Evolutionary conservation across 2,888 invertebrate genomes (phyloP), one percentile per base, ranked within the genome.

Genomic region (Andrena trimmerana): DNA sequence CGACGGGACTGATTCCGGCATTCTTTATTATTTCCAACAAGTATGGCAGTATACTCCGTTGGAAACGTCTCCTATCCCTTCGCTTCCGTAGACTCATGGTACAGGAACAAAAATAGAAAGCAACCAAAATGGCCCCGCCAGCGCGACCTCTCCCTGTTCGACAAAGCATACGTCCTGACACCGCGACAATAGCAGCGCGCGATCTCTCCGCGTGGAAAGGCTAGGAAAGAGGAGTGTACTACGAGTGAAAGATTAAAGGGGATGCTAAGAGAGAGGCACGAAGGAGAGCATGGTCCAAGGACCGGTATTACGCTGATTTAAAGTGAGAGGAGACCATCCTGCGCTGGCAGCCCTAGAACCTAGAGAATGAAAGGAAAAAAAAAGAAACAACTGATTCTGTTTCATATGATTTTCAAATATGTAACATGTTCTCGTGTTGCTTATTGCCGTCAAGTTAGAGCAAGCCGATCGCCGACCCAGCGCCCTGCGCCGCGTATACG

Each of bases 381-480:
- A 36, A 52, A 54, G 50, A 48, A n/a, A 60, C 27, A 57, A 36
- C 20, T 52, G 31, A 70, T 76, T 81, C 66, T 67, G 63, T 77
- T 68, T 72, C 65, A 66, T 62, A 67, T 83, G 78, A 85, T 82
- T 68, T 83, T 81, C 78, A 77, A 66, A 77, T 87, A 73, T 88
- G 78, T 90, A 90, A 91, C 89, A 88, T 83, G 87, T 90, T 90
- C 86, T 91, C 89, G 88, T 92, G 86, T 92, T 92, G 91, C 91
- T 93, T 92, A 90, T 88, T 91, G 92, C 91, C 92, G 90, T 91
- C 92, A 93, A 93, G 93, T 93, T 93, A 93, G 93, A 92, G 93
- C 93, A 93, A 93, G 93, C 92, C 92, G 92, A 90, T 91, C 92
- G 91, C 91, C 93, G 90, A 92, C 89, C 92, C 93, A 93, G 93